Base-by-base conservation (phyloP, 2,113 vertebrate genomes). In the Talpa occidentalis region DNA sequence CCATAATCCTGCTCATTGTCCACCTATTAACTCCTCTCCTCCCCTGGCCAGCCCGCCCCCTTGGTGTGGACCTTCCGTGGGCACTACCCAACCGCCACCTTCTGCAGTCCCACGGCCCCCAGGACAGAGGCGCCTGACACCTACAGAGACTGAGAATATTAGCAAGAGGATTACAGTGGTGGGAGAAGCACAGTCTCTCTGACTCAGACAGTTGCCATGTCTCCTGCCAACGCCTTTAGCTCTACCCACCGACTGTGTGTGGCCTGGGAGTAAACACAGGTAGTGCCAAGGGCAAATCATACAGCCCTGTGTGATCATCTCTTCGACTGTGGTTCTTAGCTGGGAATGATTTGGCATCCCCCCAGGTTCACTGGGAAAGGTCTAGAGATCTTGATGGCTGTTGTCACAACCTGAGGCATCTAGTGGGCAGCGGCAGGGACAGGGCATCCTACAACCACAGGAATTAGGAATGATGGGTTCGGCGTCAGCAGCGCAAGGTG, bases 291-390 rank as follows among this genome's bases (percentile, higher is more conserved):
- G 40, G 52, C 32, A 40, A 24, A 24, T 35, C 9, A 26, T 19
- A 4, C 16, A 54, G 56, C 6, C n/a, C 37, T 4, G 2, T 11
- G 67, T 0, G 6, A 40, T 32, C 19, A 0, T 49, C 47, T 6
- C 6, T 10, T 12, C 26, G 19, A 77, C 28, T 2, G 0, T 0
- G 35, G 49, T 14, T 77, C 72, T 88, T 59, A 5, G 1, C 3
- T 1, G 11, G 8, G n/a, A 24, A 5, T 0, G 2, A 44, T 26
- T 73, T 47, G 54, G 17, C 21, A 12, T 40, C 1, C 54, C 78
- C 24, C 28, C 3, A 21, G 4, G 21, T 14, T 30, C 24, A 6
- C 3, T 6, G 7, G 84, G 8, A 1, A 5, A 22, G 5, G 15
- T 32, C 84, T 73, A 30, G 35, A 49, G 72, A 40, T 24, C 6